A percentile compares a stretch with the other conserved stretches of the same genome.
Conservation (phyloP, 2,888 invertebrate species). For the Reticulitermes lucifugus region DNA sequence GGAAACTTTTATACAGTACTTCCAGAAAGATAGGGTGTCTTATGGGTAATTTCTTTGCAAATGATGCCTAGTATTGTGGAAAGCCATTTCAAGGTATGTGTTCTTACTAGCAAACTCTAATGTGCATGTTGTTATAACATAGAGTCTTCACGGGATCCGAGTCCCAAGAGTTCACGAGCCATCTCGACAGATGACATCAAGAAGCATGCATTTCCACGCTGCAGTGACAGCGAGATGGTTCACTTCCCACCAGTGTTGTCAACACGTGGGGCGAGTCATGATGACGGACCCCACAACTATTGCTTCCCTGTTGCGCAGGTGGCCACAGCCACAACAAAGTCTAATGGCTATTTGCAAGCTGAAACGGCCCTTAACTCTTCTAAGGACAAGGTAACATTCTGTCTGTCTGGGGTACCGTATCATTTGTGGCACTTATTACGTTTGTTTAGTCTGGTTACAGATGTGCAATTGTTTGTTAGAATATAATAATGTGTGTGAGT, state of each 20-base stretch:
- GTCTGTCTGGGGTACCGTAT: not conserved
- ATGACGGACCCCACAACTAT: constrained; percentile 40
- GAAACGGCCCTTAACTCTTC: constrained; percentile 53
- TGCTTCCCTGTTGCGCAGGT: constrained; percentile 53
- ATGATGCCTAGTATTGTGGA: not conserved
- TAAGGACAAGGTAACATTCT: constrained; percentile 27
- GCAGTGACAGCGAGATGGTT: constrained; percentile 62
- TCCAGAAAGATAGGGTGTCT: too few species aligned
- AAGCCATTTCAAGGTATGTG: not conserved
- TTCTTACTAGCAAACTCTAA: not conserved
- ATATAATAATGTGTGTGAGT: too few species aligned
- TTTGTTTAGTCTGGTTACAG: not conserved
- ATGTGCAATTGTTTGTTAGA: too few species aligned
- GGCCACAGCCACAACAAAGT: constrained; percentile 49
- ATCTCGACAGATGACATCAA: constrained; percentile 70
- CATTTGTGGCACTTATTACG: not conserved
- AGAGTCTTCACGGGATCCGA: constrained; percentile 71
- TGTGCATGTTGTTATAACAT: constrained; percentile 56
- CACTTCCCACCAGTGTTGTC: constrained; percentile 61
- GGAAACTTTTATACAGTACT: too few species aligned
- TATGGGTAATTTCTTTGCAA: too few species aligned
- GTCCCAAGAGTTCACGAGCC: constrained; percentile 70
- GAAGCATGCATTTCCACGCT: constrained; percentile 55
- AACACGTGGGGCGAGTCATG: constrained; percentile 34
- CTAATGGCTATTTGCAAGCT: constrained; percentile 58